Conservation (phyloP, 2,113 vertebrate species). For the Oenanthe oenanthe region DNA sequence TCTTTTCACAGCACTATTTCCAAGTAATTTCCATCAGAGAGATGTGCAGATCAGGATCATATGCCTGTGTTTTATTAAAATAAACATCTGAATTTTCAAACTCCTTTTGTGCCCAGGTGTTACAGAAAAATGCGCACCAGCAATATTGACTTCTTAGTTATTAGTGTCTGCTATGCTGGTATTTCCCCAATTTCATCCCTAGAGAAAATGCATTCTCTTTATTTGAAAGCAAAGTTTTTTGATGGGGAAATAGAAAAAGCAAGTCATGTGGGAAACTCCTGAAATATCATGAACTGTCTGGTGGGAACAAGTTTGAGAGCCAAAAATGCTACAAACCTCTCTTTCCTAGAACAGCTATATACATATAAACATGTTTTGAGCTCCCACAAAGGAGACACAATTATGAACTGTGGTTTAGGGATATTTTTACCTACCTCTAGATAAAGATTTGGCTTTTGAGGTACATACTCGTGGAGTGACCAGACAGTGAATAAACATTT, state of each 20-base stretch:
- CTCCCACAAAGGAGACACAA: background rate
- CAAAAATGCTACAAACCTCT: background rate
- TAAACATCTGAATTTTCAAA: background rate
- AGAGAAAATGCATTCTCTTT: background rate
- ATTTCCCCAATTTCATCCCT: background rate
- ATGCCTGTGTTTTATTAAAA: background rate
- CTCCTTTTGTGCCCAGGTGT: background rate
- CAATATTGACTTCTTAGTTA: background rate
- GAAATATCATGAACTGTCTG: background rate
- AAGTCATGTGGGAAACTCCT: background rate
- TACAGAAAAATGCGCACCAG: background rate
- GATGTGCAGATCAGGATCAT: background rate
- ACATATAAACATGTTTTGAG: background rate
- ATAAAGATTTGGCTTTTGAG: background rate
- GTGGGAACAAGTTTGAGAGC: background rate
- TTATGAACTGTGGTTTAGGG: background rate
- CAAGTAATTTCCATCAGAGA: background rate
- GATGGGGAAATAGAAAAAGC: background rate
- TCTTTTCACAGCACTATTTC: background rate
- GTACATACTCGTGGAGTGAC: accelerated
- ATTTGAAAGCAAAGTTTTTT: background rate
- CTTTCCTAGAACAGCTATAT: background rate
- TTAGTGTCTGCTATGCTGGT: background rate
- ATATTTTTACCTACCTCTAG: background rate
- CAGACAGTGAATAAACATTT: background rate